These are phyloP conservation scores for Helarctos malayanus DNA, from an alignment of 2,797 vertebrate genomes.

Conservation along the genomic window DNA sequence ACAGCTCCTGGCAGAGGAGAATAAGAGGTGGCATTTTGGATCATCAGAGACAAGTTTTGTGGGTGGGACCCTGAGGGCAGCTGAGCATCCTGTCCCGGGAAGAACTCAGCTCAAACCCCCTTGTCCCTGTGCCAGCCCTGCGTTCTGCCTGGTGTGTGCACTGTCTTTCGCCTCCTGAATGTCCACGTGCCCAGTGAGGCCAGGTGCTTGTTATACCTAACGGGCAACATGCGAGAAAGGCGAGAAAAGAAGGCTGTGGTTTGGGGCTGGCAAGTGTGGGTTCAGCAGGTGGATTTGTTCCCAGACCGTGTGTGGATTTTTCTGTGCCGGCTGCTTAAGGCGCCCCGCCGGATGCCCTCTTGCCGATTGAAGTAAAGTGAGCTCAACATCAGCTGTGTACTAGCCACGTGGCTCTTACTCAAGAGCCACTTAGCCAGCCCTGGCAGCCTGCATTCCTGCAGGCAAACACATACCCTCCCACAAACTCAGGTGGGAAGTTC, in stretches of 20 bases:
- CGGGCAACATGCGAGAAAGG: neutral
- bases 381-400: neutral
- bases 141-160: fast-evolving
- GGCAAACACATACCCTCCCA: neutral
- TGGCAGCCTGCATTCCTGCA: neutral
- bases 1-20: neutral
- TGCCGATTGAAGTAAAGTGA: fast-evolving
- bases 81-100: neutral
- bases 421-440: neutral
- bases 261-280: neutral
- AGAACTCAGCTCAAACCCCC: too few relatives aligned
- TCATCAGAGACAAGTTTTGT: neutral
- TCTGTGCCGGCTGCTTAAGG: neutral
- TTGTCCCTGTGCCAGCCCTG: fast-evolving
- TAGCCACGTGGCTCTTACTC: neutral
- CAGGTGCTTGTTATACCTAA: too few relatives aligned
- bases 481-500: neutral
- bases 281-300: too few relatives aligned
- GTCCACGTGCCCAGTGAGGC: too few relatives aligned
- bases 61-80: neutral
- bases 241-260: fast-evolving
- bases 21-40: neutral
- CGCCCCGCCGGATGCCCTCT: too few relatives aligned
- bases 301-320: neutral
- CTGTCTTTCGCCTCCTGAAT: neutral